Base-by-base conservation (phyloP, 2,888 invertebrate species). In the Andrena bucephala region DNA sequence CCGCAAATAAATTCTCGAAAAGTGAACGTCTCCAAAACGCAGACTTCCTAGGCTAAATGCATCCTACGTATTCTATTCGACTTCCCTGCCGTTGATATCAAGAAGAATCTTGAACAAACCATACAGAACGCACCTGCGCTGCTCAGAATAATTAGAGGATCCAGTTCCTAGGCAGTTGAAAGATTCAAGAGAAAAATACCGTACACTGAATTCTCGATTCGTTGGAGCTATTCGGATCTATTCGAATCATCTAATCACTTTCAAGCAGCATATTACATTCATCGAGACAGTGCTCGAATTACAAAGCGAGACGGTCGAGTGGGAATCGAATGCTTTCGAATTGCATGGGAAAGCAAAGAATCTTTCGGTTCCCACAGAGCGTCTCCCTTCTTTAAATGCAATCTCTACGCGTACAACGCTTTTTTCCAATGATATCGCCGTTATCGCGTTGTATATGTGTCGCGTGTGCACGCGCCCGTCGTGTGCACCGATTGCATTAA, bases 1-100 rank as follows among this genome's bases (percentile, higher is more conserved):
- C 29, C 42, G 52, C 52, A 77, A 77, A 63, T 48, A 20, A 65
- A 77, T 66, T 68, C 71, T 77, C 75, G 71, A 75, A 72, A 82
- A 84, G 72, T 82, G 77, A 78, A 84, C 77, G 75, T 63, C 24
- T 71, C 63, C 70, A 75, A 84, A 84, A 77, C 71, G 20, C 52
- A 77, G 67, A 80, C 59, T 33, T 63, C 50, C 29, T 59, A 71
- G 27, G 68, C 68, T 77, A 77, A 77, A 72, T 77, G 81, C 71
- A 68, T 20, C 65, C 29, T 42, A 42, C 13, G 42, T 50, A 2
- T 27, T 50, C 50, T 31, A 48, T n/a, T 74, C 52, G 73, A 60
- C 60, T 36, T 33, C 52, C 36, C 8, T 31, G 20, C n/a, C 27
- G 16, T 54, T 50, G n/a, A 42, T 13, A 48, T 42, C 42, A 29